Evolutionary conservation across 64 coral and sea anemone species (phyloP), one percentile per base, ranked within the genome.

Genomic region (Montipora sp.): DNA sequence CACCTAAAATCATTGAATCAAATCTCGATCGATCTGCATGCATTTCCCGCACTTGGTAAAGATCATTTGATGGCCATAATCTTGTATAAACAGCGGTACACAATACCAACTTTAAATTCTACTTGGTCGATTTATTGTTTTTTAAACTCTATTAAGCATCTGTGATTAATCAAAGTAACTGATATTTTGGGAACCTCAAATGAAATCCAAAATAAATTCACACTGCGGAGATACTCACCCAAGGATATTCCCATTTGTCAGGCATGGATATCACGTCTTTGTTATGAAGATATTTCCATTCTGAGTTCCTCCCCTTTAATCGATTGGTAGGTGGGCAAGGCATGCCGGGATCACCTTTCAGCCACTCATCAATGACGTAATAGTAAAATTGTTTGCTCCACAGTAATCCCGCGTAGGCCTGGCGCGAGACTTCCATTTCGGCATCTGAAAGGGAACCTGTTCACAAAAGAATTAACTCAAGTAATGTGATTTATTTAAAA

Each of bases 221-320:
- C 60, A 63, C 0, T 63, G 60, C 53, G 11, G 0, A 14, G 1
- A 21, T 20, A 88, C 92, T n/a, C 16, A 98, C 95, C 89, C 92
- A 98, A n/a, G 95, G 95, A 4, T 98, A 98, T 65, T 98, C 95
- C 95, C 95, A 98, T 66, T 98, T 98, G 73, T 98, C 95, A 4
- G 92, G 92, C 80, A 94, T 94, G 48, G 95, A 98, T 27, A 98
- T 71, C 46, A 98, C 18, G 72, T 98, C 95, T 80, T 90, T 91
- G 46, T 94, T 94, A 11, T 92, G 87, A 15, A 98, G 58, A 2
- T 98, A 83, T 13, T 61, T 53, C 95, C 95, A 98, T 46, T 94
- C 95, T 8, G 95, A 98, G 55, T 98, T 98, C 47, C 95, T 91
- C 5, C 95, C 95, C 3, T 84, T 77, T 14, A 91, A 43, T 16